Conservation (phyloP, 2,797 vertebrate species). For the Xerus rutilus region DNA sequence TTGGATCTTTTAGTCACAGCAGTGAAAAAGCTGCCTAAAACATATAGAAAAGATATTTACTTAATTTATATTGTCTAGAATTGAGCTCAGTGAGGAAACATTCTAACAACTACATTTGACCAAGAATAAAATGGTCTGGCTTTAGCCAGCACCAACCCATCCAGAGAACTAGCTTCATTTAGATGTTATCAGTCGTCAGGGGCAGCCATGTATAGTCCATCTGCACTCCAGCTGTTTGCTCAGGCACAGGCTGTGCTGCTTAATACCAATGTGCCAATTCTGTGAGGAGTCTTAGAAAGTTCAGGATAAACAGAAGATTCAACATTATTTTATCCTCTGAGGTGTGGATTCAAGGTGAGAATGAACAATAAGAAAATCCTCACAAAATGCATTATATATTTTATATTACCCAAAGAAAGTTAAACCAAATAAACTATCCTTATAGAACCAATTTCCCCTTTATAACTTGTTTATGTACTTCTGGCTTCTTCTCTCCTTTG, state of each 20-base stretch:
- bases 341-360: neutral
- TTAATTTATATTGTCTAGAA: neutral
- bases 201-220: too few species aligned
- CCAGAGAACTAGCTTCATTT: neutral
- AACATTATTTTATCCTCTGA: conserved; percentile 23
- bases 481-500: conserved; percentile 49
- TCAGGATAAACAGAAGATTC: neutral
- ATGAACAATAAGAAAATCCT: conserved; percentile 4
- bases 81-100: neutral
- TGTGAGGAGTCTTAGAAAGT: neutral
- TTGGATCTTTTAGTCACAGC: too few species aligned
- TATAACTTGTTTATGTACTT: conserved; percentile 51
- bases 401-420: conserved; percentile 42
- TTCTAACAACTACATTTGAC: neutral
- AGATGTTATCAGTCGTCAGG: neutral
- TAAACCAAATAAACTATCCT: conserved; percentile 63
- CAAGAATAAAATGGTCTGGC: neutral
- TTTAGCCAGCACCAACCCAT: neutral
- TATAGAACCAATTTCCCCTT: conserved; percentile 37
- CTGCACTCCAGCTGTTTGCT: neutral
- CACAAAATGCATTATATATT: conserved; percentile 5
- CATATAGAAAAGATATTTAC: neutral
- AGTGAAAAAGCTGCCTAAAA: too few species aligned
- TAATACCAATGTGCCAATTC: neutral
- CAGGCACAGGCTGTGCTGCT: neutral